Base-by-base conservation (phyloP, 2,113 vertebrate species). In the Hassar affinis region DNA sequence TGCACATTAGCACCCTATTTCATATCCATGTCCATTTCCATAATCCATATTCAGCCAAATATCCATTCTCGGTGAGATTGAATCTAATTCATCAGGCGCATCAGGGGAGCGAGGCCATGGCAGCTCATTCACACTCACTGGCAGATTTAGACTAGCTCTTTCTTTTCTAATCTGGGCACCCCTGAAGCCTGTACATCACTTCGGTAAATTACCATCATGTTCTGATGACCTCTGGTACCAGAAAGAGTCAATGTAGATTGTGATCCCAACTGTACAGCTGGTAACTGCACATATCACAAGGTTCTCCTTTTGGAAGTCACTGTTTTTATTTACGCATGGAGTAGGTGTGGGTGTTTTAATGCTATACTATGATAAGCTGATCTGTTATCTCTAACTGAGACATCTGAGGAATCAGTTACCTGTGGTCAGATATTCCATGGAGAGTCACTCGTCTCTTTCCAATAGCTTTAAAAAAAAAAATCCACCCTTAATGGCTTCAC, bases 1-100 rank as follows among this genome's bases (percentile, higher is more conserved):
- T 49, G 76, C 49, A 80, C 82, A 81, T 86, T 84, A 84, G 66
- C 76, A 79, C 54, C 76, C 76, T 76, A 83, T 84, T 84, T 87
- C 74, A 81, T 78, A 72, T 78, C 80, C 86, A 71, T 81, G 57
- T 61, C 64, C 33, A 78, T 82, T 82, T 61, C 81, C 81, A 82
- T 82, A 86, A 84, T 84, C 78, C 85, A 86, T 78, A 84, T 81
- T 80, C 85, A 49, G 71, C 52, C 59, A 30, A 72, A 69, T 69
- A 72, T 84, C 61, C 52, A 54, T 80, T 69, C 62, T 61, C 8
- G 20, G 71, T 78, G 49, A 78, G 56, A 38, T 17, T 56, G 59
- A 49, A 59, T 54, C 64, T 83, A 61, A 59, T 72, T 82, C 69
- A 82, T 75, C 80, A 74, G 57, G 57, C 56, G 1, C 11, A 5